These are phyloP conservation scores for Pipa parva DNA, from an alignment of 2,113 vertebrate species.

Conservation along the genomic window DNA sequence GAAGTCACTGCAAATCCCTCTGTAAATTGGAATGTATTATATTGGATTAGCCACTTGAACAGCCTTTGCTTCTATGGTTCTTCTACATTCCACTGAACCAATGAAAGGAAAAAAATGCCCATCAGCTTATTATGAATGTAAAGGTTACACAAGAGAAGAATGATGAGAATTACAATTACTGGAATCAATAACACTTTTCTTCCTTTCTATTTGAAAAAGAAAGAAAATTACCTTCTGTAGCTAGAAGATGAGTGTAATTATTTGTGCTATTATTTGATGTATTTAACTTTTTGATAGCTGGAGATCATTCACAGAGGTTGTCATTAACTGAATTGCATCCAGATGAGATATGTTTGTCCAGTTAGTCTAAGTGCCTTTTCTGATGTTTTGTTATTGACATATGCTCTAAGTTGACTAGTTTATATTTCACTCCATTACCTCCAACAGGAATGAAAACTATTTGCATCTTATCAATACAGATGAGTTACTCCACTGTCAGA, in stretches of 20 bases:
- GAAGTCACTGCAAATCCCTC: constrained; percentile 16
- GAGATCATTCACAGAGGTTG: constrained; percentile 11
- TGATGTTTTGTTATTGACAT: constrained; percentile 2
- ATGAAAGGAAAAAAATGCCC: constrained; percentile 16
- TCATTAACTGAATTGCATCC: constrained; percentile 38
- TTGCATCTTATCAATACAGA: background rate
- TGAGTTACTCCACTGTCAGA: too few species aligned
- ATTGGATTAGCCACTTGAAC: constrained; percentile 15
- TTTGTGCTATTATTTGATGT: constrained; percentile 52
- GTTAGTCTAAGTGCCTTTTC: constrained; percentile 22
- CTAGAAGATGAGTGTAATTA: constrained; percentile 5
- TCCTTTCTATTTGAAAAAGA: constrained; percentile 47
- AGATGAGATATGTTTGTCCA: constrained; percentile 32
- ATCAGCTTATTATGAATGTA: constrained; percentile 36
- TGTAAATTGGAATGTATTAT: constrained; percentile 8
- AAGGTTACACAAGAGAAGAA: constrained; percentile 25
- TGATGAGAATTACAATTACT: constrained; percentile 40
- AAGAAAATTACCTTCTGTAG: constrained; percentile 33
- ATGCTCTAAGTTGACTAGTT: background rate
- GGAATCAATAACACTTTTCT: constrained; percentile 47
- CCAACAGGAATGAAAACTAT: background rate
- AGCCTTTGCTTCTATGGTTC: constrained; percentile 46
- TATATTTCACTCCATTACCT: background rate
- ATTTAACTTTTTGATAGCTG: constrained; percentile 48
- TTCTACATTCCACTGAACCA: constrained; percentile 34